Evolutionary conservation across 64 coral and sea anemone genomes (phyloP).

Genomic region (Actinia equina): DNA sequence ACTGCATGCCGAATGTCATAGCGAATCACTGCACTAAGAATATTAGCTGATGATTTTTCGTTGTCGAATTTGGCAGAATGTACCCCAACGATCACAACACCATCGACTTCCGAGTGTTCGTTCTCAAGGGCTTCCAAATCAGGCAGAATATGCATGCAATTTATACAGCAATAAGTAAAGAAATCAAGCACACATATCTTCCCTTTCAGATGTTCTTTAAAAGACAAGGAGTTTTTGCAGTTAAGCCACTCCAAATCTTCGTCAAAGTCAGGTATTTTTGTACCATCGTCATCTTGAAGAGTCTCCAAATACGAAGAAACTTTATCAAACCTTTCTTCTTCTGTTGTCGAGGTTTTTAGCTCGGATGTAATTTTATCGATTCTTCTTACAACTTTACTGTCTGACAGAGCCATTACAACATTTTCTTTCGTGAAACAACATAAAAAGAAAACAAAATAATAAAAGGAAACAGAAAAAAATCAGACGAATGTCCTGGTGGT

Average conservation of each 20-base stretch:
- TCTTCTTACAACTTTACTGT: constrained; percentile 34
- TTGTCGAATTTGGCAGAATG: constrained; percentile 99
- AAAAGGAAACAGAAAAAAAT: neutral
- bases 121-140: constrained; percentile 83
- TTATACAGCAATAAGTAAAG: constrained; percentile 98
- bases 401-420: constrained; percentile 31
- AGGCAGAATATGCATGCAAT: constrained; percentile 99
- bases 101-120: constrained; percentile 61
- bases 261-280: constrained; percentile 75
- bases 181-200: constrained; percentile 97
- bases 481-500: neutral
- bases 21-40: constrained; percentile 78
- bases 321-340: constrained; percentile 37
- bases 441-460: neutral
- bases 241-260: constrained; percentile 81
- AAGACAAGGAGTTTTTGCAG: constrained; percentile 54
- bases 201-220: constrained; percentile 56
- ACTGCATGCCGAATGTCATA: constrained; percentile 91
- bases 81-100: constrained; percentile 77
- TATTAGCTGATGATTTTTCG: constrained; percentile 81
- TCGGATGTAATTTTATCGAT: constrained; percentile 32
- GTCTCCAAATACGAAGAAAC: constrained; percentile 52
- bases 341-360: constrained; percentile 3
- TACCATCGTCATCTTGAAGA: constrained; percentile 28
- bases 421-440: neutral